Evolutionary conservation across 2,113 vertebrate genomes (phyloP).

Genomic region (Ptilonorhynchus violaceus): DNA sequence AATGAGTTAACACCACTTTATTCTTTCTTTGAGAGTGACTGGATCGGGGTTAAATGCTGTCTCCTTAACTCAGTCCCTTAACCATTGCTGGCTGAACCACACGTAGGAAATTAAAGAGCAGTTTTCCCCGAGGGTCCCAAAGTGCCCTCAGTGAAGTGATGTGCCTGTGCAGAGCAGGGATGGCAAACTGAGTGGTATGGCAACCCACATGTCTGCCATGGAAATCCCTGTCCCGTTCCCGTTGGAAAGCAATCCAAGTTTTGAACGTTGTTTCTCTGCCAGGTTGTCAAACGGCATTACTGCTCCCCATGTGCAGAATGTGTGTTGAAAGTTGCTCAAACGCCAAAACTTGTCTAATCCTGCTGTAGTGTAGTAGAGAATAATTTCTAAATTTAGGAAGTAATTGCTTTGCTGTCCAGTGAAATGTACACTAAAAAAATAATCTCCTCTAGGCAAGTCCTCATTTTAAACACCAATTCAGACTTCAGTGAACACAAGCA

Average conservation of each 20-base stretch:
- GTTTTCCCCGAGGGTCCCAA: background rate
- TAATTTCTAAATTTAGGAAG: conserved; percentile 33
- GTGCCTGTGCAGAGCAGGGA: background rate
- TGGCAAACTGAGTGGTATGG: background rate
- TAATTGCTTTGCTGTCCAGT: conserved; percentile 18
- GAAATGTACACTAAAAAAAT: background rate
- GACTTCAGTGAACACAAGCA: background rate
- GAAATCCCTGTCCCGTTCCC: background rate
- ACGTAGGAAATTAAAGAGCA: fast-evolving
- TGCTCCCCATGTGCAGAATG: background rate
- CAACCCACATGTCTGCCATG: background rate
- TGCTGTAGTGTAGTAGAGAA: background rate
- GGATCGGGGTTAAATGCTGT: background rate
- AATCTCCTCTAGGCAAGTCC: background rate
- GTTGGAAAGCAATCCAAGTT: background rate
- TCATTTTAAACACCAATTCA: background rate
- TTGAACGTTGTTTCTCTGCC: background rate
- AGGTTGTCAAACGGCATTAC: background rate
- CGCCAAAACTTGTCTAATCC: background rate
- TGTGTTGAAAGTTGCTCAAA: background rate
- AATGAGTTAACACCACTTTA: background rate
- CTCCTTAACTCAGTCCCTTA: background rate
- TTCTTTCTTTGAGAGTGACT: background rate
- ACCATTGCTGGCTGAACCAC: background rate
- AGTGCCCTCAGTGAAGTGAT: background rate